phyloP scores from a whole-genome alignment of 30 jellyfish, hydroid and myxozoan genomes.

The Hydractinia echinata region DNA sequence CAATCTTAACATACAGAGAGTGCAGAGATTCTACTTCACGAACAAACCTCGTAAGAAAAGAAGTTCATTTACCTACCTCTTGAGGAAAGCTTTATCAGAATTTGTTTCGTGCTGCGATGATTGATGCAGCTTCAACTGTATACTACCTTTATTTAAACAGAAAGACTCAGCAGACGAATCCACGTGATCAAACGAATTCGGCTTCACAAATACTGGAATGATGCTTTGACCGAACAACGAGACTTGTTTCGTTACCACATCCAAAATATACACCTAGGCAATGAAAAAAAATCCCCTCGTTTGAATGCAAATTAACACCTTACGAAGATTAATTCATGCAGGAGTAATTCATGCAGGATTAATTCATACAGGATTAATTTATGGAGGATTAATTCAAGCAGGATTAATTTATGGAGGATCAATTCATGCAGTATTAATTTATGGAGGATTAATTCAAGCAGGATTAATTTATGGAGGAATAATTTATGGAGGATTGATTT shows the following conservation, averaged over 20 bases:
- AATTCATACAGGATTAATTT: too few species aligned
- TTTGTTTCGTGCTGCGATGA: constrained; percentile 9
- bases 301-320: too few species aligned
- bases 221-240: constrained; percentile 47
- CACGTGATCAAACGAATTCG: constrained; percentile 42
- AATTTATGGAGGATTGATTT: too few species aligned
- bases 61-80: not conserved
- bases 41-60: not conserved
- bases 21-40: not conserved
- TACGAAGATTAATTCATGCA: too few species aligned
- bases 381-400: too few species aligned
- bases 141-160: constrained; percentile 68
- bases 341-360: too few species aligned
- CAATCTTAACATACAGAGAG: too few species aligned
- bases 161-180: constrained; percentile 39
- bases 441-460: too few species aligned
- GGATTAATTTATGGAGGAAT: too few species aligned
- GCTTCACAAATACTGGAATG: constrained; percentile 64
- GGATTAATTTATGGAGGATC: too few species aligned
- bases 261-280: constrained; percentile 49
- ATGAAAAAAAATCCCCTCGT: too few species aligned
- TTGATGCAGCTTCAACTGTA: constrained; percentile 55
- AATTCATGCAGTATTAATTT: too few species aligned
- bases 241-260: constrained; percentile 34
- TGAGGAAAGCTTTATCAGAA: not conserved